Evolutionary conservation across 2,113 vertebrate genomes (phyloP), one percentile per base, ranked within the genome.

Genomic region (Pavo muticus): DNA sequence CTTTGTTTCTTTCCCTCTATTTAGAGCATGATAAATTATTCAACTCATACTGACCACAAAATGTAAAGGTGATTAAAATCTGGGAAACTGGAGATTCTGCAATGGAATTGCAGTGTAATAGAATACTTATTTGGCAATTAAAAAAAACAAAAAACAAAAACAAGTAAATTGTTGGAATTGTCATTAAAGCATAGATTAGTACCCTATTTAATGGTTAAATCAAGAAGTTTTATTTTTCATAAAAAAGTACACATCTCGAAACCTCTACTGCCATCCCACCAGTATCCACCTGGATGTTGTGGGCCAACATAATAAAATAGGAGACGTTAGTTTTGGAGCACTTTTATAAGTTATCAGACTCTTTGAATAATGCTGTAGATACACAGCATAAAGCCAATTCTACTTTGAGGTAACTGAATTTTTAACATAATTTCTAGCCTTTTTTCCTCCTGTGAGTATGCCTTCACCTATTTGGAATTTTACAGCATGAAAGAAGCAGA

Each of bases 1-100:
- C 63, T 70, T 30, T 70, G 6, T 44, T 78, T 80, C 72, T 95
- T 89, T 74, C 68, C 47, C 37, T 83, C 60, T 91, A 27, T 87
- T 95, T 84, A 89, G 91, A 59, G 60, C 48, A 80, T 82, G 65
- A 93, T 90, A 92, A 96, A 95, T 96, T 95, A 96, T 96, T 96
- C 90, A 92, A 50, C 29, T 82, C 48, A 25, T 32, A 42, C 61
- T 84, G 47, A 88, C 76, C 45, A 87, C 32, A 56, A 73, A 91
- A 90, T 78, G 42, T n/a, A 90, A 91, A 94, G 29, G 68, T 93
- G 87, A 94, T 93, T 94, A 94, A 93, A 93, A 87, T 65, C 42
- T 9, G 3, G 45, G 67, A 84, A 94, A 84, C 24, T 68, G 56
- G 74, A 84, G 70, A 78, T 4, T 63, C 17, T 70, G 35, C 64